Conservation (phyloP, 2,888 invertebrate species). For the Lathronympha strigana region DNA sequence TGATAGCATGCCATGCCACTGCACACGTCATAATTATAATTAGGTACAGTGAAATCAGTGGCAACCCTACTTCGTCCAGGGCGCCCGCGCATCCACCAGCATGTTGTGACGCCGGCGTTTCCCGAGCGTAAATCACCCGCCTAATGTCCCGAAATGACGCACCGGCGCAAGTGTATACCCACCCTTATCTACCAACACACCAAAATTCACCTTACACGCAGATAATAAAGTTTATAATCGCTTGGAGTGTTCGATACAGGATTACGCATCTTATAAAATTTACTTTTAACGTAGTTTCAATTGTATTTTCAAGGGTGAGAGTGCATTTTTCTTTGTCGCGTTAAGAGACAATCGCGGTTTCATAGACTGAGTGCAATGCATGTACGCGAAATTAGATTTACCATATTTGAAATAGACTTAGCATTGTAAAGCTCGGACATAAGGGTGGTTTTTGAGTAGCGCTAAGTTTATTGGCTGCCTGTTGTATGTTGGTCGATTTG, state of each 20-base stretch:
- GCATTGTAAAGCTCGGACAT: conserved; percentile 39
- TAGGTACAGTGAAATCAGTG: too few relatives aligned
- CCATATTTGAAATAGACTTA: conserved; percentile 3
- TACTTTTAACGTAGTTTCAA: conserved; percentile 30
- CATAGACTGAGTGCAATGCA: conserved; percentile 55
- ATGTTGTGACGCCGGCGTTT: conserved; percentile 79
- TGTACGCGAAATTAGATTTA: conserved; percentile 42
- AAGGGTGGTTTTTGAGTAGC: conserved; percentile 50
- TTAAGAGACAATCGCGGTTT: conserved; percentile 56
- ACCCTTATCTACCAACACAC: conserved; percentile 52
- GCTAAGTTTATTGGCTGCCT: conserved; percentile 22
- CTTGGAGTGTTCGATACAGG: neutral
- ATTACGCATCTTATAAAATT: conserved; percentile 23
- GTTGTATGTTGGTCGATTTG: conserved; percentile 53
- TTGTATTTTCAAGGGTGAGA: conserved; percentile 41
- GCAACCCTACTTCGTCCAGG: conserved; percentile 20
- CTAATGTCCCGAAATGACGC: conserved; percentile 82
- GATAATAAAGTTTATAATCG: conserved; percentile 34
- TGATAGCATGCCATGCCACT: too few relatives aligned
- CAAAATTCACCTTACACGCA: conserved; percentile 48
- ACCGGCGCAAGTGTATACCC: conserved; percentile 58
- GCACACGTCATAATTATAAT: too few relatives aligned
- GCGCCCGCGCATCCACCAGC: conserved; percentile 48
- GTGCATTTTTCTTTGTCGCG: conserved; percentile 48
- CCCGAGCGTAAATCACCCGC: conserved; percentile 79